Evolutionary conservation across 2,797 vertebrate species (phyloP).

Genomic region (Lates japonicus): DNA sequence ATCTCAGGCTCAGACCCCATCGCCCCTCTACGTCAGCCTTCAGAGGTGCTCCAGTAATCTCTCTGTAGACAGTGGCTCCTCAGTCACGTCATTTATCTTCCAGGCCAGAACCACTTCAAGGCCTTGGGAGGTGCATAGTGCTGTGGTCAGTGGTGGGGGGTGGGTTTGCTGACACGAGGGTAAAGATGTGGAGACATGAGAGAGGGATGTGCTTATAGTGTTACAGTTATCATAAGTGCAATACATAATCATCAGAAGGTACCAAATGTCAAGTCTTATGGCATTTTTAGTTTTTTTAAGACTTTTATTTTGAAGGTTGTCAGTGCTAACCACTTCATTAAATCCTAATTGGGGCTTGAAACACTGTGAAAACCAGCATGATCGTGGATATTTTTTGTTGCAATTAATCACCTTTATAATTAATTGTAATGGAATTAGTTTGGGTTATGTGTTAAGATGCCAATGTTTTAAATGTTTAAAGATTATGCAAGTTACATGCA

Average conservation of each 20-base stretch:
- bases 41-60: slow-evolving; percentile 69
- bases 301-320: slow-evolving; percentile 1
- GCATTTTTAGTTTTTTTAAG: not conserved
- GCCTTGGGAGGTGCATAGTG: slow-evolving; percentile 48
- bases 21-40: slow-evolving; percentile 45
- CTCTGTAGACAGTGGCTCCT: slow-evolving; percentile 60
- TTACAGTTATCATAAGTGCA: slow-evolving; percentile 24
- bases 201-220: slow-evolving; percentile 14
- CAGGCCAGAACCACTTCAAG: slow-evolving; percentile 67
- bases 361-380: not conserved
- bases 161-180: slow-evolving; percentile 23
- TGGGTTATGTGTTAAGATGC: not conserved
- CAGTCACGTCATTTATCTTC: slow-evolving; percentile 77
- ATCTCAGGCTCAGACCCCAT: slow-evolving; percentile 52
- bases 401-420: not conserved
- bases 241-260: slow-evolving; percentile 16
- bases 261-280: slow-evolving; percentile 29
- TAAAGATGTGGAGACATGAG: slow-evolving; percentile 32
- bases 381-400: not conserved
- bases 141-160: slow-evolving; percentile 56
- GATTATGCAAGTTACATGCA: not conserved
- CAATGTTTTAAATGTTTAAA: not conserved
- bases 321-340: not conserved
- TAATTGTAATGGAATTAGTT: not conserved
- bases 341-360: not conserved